These are phyloP conservation scores for Carcinoscorpius rotundicauda DNA, from an alignment of 1,140 invertebrate species.

Conservation along the genomic window DNA sequence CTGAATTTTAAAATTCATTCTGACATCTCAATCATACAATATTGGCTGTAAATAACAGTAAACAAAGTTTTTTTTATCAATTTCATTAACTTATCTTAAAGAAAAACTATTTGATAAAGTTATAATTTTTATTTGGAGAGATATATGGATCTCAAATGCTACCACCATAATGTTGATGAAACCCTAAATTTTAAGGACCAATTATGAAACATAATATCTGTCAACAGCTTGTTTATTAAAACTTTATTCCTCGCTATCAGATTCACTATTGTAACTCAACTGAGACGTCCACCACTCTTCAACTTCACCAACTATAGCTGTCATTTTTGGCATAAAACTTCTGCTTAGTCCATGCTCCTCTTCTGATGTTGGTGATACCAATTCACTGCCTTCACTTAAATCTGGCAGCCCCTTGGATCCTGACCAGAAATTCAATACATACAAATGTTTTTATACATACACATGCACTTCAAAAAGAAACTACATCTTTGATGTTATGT, in stretches of 20 bases:
- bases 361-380: slow-evolving; percentile 23
- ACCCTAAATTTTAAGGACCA: too few relatives aligned
- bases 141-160: too few relatives aligned
- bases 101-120: too few relatives aligned
- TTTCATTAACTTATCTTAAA: too few relatives aligned
- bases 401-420: slow-evolving; percentile 33
- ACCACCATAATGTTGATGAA: too few relatives aligned
- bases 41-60: too few relatives aligned
- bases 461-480: not conserved
- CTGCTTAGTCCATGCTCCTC: slow-evolving; percentile 26
- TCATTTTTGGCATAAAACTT: slow-evolving; percentile 29
- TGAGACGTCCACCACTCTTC: slow-evolving; percentile 32
- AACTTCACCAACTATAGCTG: slow-evolving; percentile 27
- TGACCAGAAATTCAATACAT: slow-evolving; percentile 20
- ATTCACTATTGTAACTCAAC: slow-evolving; percentile 30
- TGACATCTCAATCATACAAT: too few relatives aligned
- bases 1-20: too few relatives aligned
- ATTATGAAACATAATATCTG: too few relatives aligned
- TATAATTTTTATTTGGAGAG: too few relatives aligned
- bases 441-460: not conserved
- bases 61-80: too few relatives aligned
- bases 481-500: not conserved
- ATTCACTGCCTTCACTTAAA: slow-evolving; percentile 29
- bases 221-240: too few relatives aligned
- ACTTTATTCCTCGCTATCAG: slow-evolving; percentile 13